These are phyloP conservation scores for Heterotilapia buettikoferi DNA, from an alignment of 2,113 vertebrate genomes.

Conservation along the genomic window DNA sequence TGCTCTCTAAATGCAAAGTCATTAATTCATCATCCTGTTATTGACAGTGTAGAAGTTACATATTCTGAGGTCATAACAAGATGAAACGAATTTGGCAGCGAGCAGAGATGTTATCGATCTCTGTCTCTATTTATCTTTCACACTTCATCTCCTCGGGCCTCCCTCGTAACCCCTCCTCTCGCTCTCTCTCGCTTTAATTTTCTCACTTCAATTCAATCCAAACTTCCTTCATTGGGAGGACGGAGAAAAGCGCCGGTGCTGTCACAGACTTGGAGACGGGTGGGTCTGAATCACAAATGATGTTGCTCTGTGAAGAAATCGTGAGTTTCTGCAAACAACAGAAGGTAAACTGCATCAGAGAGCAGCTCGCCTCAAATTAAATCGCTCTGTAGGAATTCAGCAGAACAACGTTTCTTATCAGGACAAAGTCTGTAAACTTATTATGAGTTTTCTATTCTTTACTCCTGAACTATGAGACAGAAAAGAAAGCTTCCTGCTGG, in stretches of 20 bases:
- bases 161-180: neutral
- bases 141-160: neutral
- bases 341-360: neutral
- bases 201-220: neutral
- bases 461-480: neutral
- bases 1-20: neutral
- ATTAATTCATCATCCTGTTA: neutral
- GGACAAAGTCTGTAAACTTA: neutral
- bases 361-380: neutral
- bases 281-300: neutral
- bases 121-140: neutral
- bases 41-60: neutral
- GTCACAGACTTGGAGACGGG: neutral
- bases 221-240: neutral
- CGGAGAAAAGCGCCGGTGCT: neutral
- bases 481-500: neutral
- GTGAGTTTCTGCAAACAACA: neutral
- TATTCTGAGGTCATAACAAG: neutral
- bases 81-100: constrained; percentile 6
- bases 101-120: neutral
- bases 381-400: neutral
- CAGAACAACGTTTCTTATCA: neutral
- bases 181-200: neutral
- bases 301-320: neutral
- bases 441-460: neutral